phyloP scores from a whole-genome alignment of 30 jellyfish, hydroid and myxozoan genomes.

The Aurelia sp. region DNA sequence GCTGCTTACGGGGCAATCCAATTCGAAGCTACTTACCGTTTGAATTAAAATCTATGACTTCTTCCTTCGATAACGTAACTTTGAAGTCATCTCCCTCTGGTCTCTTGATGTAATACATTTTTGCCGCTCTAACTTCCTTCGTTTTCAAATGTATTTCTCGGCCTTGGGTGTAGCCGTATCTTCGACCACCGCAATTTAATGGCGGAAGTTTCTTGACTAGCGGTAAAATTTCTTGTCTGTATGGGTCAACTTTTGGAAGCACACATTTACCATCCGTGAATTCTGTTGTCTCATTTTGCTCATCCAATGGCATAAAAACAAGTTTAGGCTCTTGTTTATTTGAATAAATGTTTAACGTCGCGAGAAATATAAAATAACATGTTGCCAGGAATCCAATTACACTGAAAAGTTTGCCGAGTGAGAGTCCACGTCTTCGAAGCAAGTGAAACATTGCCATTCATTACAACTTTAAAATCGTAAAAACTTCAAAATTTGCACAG shows the following conservation, averaged over 20 bases:
- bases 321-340: too few relatives aligned
- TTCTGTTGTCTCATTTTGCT: constrained; percentile 36
- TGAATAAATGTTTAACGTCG: too few relatives aligned
- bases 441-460: not conserved
- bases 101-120: constrained; percentile 8
- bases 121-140: constrained; percentile 13
- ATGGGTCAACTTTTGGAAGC: constrained; percentile 48
- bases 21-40: not conserved
- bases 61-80: not conserved
- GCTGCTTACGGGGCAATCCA: too few relatives aligned
- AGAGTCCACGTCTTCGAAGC: not conserved
- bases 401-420: not conserved
- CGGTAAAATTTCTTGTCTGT: constrained; percentile 11
- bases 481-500: too few relatives aligned
- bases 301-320: constrained; percentile 10
- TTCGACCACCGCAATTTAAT: constrained; percentile 10
- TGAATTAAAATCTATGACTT: not conserved
- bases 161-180: constrained; percentile 19
- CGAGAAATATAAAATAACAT: too few relatives aligned
- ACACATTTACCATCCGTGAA: constrained; percentile 28
- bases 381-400: not conserved
- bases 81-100: constrained; percentile 27
- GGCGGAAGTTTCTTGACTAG: constrained; percentile 14
- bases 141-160: constrained; percentile 12
- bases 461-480: not conserved